Evolutionary conservation across 2,888 invertebrate species (phyloP).

Genomic region (Aleiodes testaceus): DNA sequence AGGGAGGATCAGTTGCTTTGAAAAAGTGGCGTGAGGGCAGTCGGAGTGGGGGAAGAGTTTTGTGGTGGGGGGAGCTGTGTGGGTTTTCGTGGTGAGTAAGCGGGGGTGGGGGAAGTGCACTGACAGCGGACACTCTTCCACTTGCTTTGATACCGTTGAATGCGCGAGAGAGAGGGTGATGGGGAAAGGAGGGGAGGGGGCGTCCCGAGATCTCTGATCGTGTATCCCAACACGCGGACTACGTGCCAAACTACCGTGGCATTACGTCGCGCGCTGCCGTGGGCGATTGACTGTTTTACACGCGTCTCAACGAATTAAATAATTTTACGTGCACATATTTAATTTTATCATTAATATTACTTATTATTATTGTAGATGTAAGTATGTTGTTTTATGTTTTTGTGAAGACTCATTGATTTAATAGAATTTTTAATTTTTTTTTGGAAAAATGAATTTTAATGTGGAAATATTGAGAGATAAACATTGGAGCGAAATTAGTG

Average conservation of each 20-base stretch:
- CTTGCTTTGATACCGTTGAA: conserved; percentile 6
- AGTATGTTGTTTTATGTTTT: background rate
- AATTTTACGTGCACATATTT: background rate
- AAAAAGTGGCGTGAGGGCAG: conserved; percentile 31
- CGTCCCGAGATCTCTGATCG: conserved; percentile 63
- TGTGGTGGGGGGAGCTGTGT: conserved; percentile 23
- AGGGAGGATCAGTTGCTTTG: conserved; percentile 5
- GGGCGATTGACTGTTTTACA: conserved; percentile 66
- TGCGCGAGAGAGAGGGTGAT: conserved; percentile 5
- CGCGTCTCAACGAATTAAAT: conserved; percentile 29
- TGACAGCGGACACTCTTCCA: conserved; percentile 21
- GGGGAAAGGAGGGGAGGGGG: conserved; percentile 30
- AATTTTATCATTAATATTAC: no score
- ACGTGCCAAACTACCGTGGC: conserved; percentile 61
- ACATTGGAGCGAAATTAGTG: no score
- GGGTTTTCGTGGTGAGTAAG: conserved; percentile 31
- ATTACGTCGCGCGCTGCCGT: conserved; percentile 72
- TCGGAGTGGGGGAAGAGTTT: conserved; percentile 23
- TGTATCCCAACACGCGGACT: conserved; percentile 62
- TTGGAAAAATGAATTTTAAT: background rate
- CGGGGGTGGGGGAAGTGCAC: conserved; percentile 39
- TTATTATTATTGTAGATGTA: no score
- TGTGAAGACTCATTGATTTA: background rate
- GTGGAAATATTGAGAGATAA: background rate
- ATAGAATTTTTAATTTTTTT: background rate